Conservation (phyloP, 2,113 vertebrate species). For the Brienomyrus brachyistius region DNA sequence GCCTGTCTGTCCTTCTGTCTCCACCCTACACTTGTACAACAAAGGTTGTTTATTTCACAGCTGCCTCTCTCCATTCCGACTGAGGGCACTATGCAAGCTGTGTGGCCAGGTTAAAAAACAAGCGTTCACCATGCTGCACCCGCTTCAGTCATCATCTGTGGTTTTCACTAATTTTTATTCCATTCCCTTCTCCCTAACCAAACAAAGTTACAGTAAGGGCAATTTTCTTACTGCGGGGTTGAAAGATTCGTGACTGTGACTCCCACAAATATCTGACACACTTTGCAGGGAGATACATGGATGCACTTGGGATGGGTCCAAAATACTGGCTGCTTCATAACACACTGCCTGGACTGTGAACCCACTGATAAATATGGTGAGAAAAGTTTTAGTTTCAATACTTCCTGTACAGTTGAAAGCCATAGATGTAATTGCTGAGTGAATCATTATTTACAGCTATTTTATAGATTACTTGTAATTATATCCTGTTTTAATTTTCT, state of each 20-base stretch:
- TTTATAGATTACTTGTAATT: neutral
- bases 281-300: neutral
- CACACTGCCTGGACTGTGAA: neutral
- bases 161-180: neutral
- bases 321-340: neutral
- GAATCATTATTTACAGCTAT: slow-evolving; percentile 7
- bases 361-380: neutral
- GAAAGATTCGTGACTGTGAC: neutral
- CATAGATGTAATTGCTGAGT: neutral
- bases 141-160: neutral
- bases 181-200: neutral
- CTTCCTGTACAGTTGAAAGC: neutral
- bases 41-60: neutral
- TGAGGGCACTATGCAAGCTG: neutral
- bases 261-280: neutral
- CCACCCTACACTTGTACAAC: neutral
- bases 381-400: neutral
- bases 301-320: neutral
- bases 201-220: neutral
- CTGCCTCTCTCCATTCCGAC: neutral
- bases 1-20: neutral
- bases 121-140: neutral
- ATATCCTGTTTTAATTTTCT: neutral
- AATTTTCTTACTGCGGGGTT: neutral
- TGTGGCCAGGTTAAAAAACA: neutral